These are phyloP conservation scores for Spodoptera exigua DNA, from an alignment of 2,888 invertebrate genomes.

Conservation along the genomic window DNA sequence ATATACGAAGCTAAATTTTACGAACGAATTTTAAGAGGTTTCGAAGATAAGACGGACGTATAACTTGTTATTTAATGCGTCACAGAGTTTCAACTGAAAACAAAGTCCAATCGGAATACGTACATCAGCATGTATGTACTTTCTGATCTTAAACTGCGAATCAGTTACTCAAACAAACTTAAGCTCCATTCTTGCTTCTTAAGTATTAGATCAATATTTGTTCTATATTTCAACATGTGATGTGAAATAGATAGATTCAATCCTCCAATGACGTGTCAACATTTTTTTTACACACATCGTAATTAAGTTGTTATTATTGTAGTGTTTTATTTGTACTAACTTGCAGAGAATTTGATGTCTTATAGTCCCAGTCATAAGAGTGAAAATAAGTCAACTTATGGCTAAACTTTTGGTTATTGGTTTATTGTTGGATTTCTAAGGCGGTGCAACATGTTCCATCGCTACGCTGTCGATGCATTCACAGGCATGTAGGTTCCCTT, in stretches of 20 bases:
- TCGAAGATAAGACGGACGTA: constrained; percentile 58
- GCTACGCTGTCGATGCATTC: too few species aligned
- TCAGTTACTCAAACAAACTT: constrained; percentile 63
- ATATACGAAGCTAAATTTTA: constrained; percentile 61
- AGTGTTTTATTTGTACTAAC: too few species aligned
- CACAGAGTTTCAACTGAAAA: constrained; percentile 35
- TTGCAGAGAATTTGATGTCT: too few species aligned
- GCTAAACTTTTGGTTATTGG: too few species aligned
- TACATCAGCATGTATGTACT: constrained; percentile 19
- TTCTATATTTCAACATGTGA: constrained; percentile 51
- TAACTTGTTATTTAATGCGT: constrained; percentile 40
- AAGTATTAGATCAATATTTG: constrained; percentile 65
- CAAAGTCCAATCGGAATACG: constrained; percentile 35
- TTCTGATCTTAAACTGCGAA: constrained; percentile 54
- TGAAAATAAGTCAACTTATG: too few species aligned
- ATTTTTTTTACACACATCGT: too few species aligned
- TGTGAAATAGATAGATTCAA: constrained; percentile 62
- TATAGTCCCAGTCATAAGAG: too few species aligned
- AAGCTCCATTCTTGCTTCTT: constrained; percentile 48
- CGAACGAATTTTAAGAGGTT: constrained; percentile 52
- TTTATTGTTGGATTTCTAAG: too few species aligned
- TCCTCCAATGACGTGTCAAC: constrained; percentile 52
- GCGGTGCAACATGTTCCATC: too few species aligned
- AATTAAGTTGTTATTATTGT: too few species aligned
- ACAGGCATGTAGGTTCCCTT: too few species aligned